These are phyloP conservation scores for Aradophagus sp. DNA, from an alignment of 1,140 invertebrate genomes.

Conservation along the genomic window DNA sequence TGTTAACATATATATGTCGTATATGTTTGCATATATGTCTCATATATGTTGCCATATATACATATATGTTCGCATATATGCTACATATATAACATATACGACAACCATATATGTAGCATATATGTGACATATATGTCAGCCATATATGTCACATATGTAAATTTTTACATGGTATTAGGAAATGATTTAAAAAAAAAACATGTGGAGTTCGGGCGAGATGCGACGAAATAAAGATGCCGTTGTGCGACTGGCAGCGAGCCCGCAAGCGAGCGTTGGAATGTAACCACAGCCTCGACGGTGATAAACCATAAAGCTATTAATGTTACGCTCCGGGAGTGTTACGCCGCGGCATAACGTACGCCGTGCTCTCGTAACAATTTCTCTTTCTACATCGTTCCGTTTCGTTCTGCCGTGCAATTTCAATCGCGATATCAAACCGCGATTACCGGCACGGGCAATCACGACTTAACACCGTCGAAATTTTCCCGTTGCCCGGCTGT, in stretches of 20 bases:
- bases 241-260: constrained; percentile 42
- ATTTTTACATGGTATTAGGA: too few relatives aligned
- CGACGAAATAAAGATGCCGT: constrained; percentile 42
- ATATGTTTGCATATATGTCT: too few relatives aligned
- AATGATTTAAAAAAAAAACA: too few relatives aligned
- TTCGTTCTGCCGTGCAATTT: constrained; percentile 52
- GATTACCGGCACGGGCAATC: constrained; percentile 37
- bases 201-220: constrained; percentile 6
- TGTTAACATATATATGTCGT: too few relatives aligned
- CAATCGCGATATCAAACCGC: constrained; percentile 43
- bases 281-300: constrained; percentile 66
- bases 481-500: constrained; percentile 3
- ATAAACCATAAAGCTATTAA: constrained; percentile 72
- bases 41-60: too few relatives aligned
- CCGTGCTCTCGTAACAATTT: constrained; percentile 49
- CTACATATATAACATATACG: too few relatives aligned
- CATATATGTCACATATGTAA: too few relatives aligned
- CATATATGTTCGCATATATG: too few relatives aligned
- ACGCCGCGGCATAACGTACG: constrained; percentile 61
- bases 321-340: constrained; percentile 65
- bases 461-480: constrained; percentile 42
- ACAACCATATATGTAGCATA: too few relatives aligned
- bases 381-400: constrained; percentile 35
- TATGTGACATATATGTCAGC: too few relatives aligned
- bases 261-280: constrained; percentile 61